Evolutionary conservation across 2,888 invertebrate species (phyloP), one percentile per base, ranked within the genome.

Genomic region (Trissoscelio sp.): DNA sequence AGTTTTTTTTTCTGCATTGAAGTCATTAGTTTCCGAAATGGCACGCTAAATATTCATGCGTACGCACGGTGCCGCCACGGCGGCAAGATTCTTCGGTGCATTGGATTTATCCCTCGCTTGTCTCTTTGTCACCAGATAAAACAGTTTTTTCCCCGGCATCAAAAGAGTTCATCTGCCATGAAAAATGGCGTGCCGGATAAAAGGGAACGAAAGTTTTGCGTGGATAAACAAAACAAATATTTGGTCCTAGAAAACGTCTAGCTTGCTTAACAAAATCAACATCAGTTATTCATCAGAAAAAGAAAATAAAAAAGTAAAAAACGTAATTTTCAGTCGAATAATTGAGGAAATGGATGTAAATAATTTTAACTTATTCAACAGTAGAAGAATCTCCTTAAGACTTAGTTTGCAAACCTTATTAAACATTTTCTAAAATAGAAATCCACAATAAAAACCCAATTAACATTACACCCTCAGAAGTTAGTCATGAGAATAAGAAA

Each of bases 101-200:
- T 69, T 31, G 78, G 73, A 81, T 81, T 74, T 69, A 51, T 81
- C 73, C 69, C 51, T 51, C 66, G 62, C 60, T 55, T 39, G 73
- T 74, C 74, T 69, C 73, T 81, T 81, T 82, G 78, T 79, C 78
- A 74, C 74, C 74, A 53, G 70, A 82, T 82, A 69, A 82, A 82
- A 82, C 57, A 42, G 57, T 70, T 79, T 82, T 74, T 69, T 62
- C 11, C 31, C 51, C 22, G 12, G 62, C 67, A 55, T 81, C 78
- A 82, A 79, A 78, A 78, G 78, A 82, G 74, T 74, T 55, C 70
- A 60, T 79, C 64, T 57, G 70, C 44, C 72, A 70, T 79, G 79
- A 82, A 79, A 82, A 79, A 82, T 78, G 66, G 74, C 53, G 39
- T 64, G 34, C 0, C 66, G 78, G 60, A 79, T 73, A 67, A 82